phyloP scores from a whole-genome alignment of 2,797 vertebrate species.

The Anabas testudineus region DNA sequence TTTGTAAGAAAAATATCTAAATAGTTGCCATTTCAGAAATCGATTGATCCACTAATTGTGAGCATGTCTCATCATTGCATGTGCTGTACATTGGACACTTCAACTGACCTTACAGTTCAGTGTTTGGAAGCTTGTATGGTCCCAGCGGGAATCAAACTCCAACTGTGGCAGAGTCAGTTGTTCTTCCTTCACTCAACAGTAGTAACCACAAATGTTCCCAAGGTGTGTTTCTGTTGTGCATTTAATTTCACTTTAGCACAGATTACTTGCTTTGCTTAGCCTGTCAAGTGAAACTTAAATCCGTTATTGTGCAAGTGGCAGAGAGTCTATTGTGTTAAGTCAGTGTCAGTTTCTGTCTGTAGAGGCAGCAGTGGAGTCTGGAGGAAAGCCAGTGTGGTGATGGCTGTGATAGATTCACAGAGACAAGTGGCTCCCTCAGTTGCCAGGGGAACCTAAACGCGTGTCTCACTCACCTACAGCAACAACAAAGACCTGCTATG shows the following conservation, averaged over 20 bases:
- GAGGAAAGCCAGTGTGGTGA: conserved; percentile 60
- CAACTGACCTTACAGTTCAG: background rate
- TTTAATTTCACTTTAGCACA: conserved; percentile 28
- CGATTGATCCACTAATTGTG: background rate
- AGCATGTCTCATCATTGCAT: background rate
- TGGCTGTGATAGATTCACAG: conserved; percentile 70
- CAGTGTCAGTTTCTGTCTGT: conserved; percentile 45
- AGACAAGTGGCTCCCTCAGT: conserved; percentile 67
- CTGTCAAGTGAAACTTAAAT: conserved; percentile 52
- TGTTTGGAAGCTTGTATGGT: background rate
- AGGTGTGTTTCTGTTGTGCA: conserved; percentile 31
- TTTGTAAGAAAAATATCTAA: background rate
- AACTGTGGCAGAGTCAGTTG: background rate
- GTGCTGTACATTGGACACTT: background rate
- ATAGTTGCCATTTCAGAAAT: background rate
- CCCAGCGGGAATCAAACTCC: conserved; percentile 3
- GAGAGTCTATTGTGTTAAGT: conserved; percentile 54
- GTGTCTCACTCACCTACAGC: conserved; percentile 58
- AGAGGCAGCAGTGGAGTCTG: conserved; percentile 59
- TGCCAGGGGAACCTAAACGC: conserved; percentile 59
- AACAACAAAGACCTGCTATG: conserved; percentile 33
- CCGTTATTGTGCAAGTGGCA: conserved; percentile 54
- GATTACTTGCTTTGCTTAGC: conserved; percentile 46
- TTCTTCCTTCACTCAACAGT: conserved; percentile 7
- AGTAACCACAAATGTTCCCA: conserved; percentile 8